Base-by-base conservation (phyloP, 2,113 vertebrate species). In the Xenopus borealis region DNA sequence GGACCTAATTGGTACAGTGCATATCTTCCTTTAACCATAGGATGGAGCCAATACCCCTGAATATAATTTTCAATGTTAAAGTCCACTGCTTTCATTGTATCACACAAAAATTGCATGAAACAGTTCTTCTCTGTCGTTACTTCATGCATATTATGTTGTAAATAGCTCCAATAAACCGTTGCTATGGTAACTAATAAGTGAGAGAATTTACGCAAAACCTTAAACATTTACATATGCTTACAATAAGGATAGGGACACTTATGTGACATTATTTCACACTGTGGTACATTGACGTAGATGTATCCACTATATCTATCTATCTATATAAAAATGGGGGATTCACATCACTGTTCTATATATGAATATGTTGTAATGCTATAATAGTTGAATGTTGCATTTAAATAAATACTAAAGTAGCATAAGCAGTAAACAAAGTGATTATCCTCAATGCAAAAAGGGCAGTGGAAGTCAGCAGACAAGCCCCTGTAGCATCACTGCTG, bases 21-120 rank as follows among this genome's bases (percentile, higher is more conserved):
- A 89, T 79, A 82, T 84, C 85, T 79, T 83, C 74, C 68, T 92
- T 89, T 86, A 85, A 90, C 94, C 94, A 95, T 94, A 86, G 86
- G 94, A 91, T 95, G 94, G 94, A 92, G 94, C 94, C 87, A 91
- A 88, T 86, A 89, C 83, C 86, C 91, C 84, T 88, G 83, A 82
- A 82, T 85, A 90, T 85, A 53, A 85, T 83, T 72, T 80, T 81
- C 84, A 85, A 84, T 78, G 82, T 80, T 85, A 79, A 83, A 55
- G 78, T 78, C 70, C 78, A 46, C 70, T 53, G 50, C 20, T 58
- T 69, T 44, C 57, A 52, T 66, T 80, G 80, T 76, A 67, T 6
- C 52, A 61, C 16, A 52, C 75, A 74, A 79, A 62, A 18, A 66
- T 8, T 75, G 73, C 14, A 62, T 13, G 17, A n/a, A 55, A 55